Evolutionary conservation across 2,113 vertebrate genomes (phyloP).

Genomic region (Emydocephalus ijimae): DNA sequence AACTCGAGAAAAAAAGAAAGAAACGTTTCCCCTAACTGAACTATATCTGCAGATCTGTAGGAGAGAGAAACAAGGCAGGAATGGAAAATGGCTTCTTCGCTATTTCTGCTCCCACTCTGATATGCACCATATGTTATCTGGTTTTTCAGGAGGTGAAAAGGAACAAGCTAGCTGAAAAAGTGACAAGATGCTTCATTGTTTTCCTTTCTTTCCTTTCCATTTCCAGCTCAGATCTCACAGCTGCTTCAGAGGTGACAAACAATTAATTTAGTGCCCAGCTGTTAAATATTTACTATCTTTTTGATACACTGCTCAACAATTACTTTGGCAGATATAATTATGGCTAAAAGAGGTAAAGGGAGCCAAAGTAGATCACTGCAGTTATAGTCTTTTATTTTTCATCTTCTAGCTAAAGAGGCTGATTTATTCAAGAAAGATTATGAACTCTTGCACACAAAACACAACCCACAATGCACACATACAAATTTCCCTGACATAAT

Average conservation of each 20-base stretch:
- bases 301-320: conserved; percentile 50
- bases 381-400: background rate
- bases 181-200: conserved; percentile 51
- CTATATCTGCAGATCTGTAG: background rate
- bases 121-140: conserved; percentile 56
- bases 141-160: conserved; percentile 59
- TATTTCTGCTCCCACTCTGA: conserved; percentile 47
- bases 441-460: background rate
- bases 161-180: conserved; percentile 55
- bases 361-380: conserved; percentile 41
- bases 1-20: no score
- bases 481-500: background rate
- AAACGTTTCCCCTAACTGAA: background rate
- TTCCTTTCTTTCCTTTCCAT: conserved; percentile 45
- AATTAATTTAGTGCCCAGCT: conserved; percentile 59
- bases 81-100: conserved; percentile 8
- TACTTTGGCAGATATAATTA: conserved; percentile 52
- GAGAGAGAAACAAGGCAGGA: background rate
- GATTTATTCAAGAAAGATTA: background rate
- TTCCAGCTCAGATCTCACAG: conserved; percentile 55
- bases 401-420: background rate
- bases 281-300: conserved; percentile 57
- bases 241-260: conserved; percentile 57
- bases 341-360: conserved; percentile 35
- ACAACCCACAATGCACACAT: background rate